phyloP scores from a whole-genome alignment of 2,797 vertebrate species.

The Myotis myotis region DNA sequence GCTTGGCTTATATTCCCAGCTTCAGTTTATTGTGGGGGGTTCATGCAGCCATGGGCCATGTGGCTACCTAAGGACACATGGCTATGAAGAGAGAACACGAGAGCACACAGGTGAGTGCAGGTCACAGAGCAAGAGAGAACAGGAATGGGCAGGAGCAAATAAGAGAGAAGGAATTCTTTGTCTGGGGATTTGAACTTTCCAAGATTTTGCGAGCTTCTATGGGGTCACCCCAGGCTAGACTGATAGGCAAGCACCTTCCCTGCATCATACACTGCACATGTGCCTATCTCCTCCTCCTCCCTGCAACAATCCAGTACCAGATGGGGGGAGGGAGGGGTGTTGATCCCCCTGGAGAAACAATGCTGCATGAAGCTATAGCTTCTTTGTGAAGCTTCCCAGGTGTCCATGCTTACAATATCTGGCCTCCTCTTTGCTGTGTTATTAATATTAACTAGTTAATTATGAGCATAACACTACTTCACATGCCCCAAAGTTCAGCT shows the following conservation, averaged over 20 bases:
- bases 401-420: background rate
- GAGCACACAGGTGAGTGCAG: background rate
- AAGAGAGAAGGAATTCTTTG: background rate
- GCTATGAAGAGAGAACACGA: background rate
- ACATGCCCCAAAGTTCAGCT: background rate
- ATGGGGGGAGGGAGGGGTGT: background rate
- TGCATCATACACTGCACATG: background rate
- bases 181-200: background rate
- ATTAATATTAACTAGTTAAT: background rate
- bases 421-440: background rate
- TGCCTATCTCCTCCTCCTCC: background rate
- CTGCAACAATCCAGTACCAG: background rate
- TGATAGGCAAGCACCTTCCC: background rate
- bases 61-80: background rate
- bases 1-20: background rate
- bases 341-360: background rate
- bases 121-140: background rate
- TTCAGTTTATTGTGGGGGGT: background rate
- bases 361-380: background rate
- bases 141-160: background rate
- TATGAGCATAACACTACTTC: background rate
- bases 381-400: background rate
- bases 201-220: background rate
- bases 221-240: background rate
- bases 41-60: background rate